Base-by-base conservation (phyloP, 2,888 invertebrate species). In the Apamea epomidion region DNA sequence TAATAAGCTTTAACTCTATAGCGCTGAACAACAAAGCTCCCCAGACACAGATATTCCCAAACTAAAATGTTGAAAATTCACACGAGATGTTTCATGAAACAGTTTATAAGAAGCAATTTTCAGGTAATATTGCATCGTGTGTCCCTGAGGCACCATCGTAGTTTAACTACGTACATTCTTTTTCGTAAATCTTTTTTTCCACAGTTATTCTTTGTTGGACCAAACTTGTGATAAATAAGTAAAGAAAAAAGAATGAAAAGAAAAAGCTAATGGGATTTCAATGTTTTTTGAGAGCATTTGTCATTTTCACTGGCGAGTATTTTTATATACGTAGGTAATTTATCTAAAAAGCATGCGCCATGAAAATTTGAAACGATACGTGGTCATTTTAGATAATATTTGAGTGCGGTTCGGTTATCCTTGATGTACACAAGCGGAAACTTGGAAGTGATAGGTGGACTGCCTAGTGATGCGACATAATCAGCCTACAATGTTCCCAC, bases 31-130 rank as follows among this genome's bases (percentile, higher is more conserved):
- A 73, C 51, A 42, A 75, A 83, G 12, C 32, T 58, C 79, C 67
- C 75, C 8, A 73, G 72, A 51, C 51, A 75, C 67, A 60, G 32
- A 64, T 65, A 48, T 54, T 72, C 67, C 74, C 42, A 16, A 73
- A 77, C 29, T 65, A 83, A 51, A 60, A 62, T 42, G 29, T n/a
- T 62, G 32, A 72, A 74, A 82, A 73, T 64, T 58, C 48, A 58
- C 45, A 37, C 16, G 69, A 73, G 29, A 54, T 58, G 48, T 54
- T 65, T 32, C 32, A 65, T 54, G 54, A 42, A 75, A 79, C 54
- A 32, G 64, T 78, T 68, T 62, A 12, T 42, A 74, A 32, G 16
- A 45, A 72, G 68, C 64, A 51, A 58, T 74, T 58, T 83, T 76
- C 29, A 37, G 67, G 51, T 72, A 74, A 29, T 58, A 58, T 64